These are phyloP conservation scores for Cephus sareptanus DNA, from an alignment of 2,888 invertebrate species.

Conservation along the genomic window DNA sequence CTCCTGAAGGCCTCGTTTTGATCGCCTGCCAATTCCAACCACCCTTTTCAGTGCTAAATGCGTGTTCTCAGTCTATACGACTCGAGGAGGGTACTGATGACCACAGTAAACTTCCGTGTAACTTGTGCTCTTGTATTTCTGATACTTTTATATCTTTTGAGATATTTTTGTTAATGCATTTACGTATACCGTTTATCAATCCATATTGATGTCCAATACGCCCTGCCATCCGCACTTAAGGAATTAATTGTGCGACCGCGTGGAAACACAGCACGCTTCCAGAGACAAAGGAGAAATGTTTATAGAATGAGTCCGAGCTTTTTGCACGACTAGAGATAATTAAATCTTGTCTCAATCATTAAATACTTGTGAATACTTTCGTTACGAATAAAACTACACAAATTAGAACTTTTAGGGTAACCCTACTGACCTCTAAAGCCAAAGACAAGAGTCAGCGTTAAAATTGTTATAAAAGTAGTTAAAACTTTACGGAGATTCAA, in stretches of 20 bases:
- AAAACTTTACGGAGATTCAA: neutral
- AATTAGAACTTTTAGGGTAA: neutral
- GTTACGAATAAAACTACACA: neutral
- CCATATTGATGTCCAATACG: neutral
- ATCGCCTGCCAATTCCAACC: constrained; percentile 31
- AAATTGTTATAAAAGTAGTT: neutral
- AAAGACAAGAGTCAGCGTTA: too few species aligned
- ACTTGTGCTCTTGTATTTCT: neutral
- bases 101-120: neutral
- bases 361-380: neutral
- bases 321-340: neutral
- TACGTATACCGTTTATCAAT: neutral
- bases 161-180: neutral
- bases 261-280: neutral
- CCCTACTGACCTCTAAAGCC: neutral
- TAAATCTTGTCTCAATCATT: neutral
- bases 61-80: neutral
- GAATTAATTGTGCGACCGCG: neutral
- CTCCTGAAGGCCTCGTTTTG: constrained; percentile 61
- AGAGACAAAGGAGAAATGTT: neutral
- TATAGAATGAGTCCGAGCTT: neutral
- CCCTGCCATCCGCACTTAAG: neutral
- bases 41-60: neutral
- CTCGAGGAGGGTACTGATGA: neutral
- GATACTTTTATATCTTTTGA: neutral